Evolutionary conservation across 2,888 invertebrate species (phyloP).

Genomic region (Sphecodes monilicornis): DNA sequence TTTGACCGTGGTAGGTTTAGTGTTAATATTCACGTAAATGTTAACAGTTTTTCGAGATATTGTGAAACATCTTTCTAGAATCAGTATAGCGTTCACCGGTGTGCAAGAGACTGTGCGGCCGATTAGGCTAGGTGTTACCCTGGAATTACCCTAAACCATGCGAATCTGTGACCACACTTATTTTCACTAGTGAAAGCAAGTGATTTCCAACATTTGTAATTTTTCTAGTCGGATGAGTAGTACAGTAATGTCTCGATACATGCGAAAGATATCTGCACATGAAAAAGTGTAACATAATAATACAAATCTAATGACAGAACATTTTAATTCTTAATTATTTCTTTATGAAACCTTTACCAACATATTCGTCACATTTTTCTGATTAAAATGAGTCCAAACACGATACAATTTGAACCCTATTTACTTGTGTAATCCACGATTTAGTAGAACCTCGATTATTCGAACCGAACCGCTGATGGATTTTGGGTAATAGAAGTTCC

Average conservation of each 20-base stretch:
- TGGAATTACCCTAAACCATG: background rate
- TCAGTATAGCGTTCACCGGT: background rate
- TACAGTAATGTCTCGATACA: background rate
- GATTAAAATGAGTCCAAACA: background rate
- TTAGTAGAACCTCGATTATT: background rate
- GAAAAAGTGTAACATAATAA: background rate
- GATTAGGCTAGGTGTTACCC: conserved; percentile 3
- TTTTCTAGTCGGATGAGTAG: background rate
- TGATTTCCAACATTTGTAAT: conserved; percentile 42
- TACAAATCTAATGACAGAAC: background rate
- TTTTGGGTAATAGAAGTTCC: background rate
- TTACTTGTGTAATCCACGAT: background rate
- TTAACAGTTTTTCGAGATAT: background rate
- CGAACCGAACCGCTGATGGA: background rate
- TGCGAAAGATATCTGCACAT: background rate
- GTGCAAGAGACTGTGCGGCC: background rate
- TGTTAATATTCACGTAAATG: background rate
- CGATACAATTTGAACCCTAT: background rate
- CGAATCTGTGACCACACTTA: background rate
- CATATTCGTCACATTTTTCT: background rate
- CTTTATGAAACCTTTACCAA: background rate
- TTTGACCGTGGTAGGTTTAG: no score
- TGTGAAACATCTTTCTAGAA: background rate
- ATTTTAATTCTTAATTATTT: background rate
- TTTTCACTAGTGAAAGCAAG: conserved; percentile 27